Percentiles rank a stretch among this genome's conserved stretches.
Conservation (phyloP, 2,113 vertebrate genomes). For the Oryzias melastigma region DNA sequence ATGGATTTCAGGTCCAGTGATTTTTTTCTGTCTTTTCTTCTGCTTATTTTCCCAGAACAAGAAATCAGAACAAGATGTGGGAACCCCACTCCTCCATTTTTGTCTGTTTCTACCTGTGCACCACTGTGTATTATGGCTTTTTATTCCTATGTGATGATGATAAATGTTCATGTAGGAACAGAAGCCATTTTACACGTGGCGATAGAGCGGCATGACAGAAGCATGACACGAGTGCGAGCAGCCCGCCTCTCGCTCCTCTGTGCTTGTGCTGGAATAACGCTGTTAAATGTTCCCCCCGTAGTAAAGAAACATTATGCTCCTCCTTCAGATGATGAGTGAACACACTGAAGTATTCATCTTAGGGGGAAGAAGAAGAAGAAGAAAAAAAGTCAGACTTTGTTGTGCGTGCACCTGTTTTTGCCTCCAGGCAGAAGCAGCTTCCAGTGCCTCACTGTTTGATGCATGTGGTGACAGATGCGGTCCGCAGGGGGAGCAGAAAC, state of each 20-base stretch:
- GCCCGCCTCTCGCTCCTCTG: constrained; percentile 4
- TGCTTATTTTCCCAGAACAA: constrained; percentile 38
- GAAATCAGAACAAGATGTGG: constrained; percentile 23
- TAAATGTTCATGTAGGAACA: constrained; percentile 97
- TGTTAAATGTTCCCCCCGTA: constrained; percentile 37
- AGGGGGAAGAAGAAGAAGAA: neutral
- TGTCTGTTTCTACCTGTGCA: constrained; percentile 62
- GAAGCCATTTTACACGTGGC: constrained; percentile 99
- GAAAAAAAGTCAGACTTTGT: constrained; percentile 47
- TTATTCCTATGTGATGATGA: constrained; percentile 99
- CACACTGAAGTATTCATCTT: constrained; percentile 45
- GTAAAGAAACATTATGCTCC: constrained; percentile 42
- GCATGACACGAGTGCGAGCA: constrained; percentile 8
- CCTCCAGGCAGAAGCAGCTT: constrained; percentile 50
- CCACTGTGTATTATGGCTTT: constrained; percentile 99
- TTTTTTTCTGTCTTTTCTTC: constrained; percentile 14
- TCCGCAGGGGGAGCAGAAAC: constrained; percentile 53
- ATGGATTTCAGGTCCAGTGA: constrained; percentile 12
- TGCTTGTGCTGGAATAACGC: constrained; percentile 36
- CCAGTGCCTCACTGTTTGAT: constrained; percentile 51
- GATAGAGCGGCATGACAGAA: constrained; percentile 81
- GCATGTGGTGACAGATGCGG: constrained; percentile 60
- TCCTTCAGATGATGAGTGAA: constrained; percentile 41
- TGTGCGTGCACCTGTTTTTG: constrained; percentile 64
- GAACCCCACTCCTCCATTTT: constrained; percentile 6